Percentiles rank a stretch among this genome's conserved stretches.
These are phyloP conservation scores for Torymus auratus DNA, from an alignment of 2,888 invertebrate species.

Conservation along the genomic window DNA sequence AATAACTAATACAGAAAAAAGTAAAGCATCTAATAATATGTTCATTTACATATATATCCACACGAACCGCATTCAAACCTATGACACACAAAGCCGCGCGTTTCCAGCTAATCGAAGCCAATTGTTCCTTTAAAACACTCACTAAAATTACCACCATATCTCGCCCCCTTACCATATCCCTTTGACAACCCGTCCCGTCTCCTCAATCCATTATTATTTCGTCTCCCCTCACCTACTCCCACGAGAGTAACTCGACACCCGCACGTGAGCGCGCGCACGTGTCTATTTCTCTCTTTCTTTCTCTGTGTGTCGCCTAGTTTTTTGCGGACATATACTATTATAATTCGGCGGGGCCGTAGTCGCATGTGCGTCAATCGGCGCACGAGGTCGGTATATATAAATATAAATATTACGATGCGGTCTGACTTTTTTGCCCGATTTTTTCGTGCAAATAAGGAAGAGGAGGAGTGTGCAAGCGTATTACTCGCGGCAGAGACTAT, in stretches of 20 bases:
- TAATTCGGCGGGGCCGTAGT: background rate
- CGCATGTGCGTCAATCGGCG: constrained; percentile 13
- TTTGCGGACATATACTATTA: constrained; percentile 1
- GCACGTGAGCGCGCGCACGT: constrained; percentile 22
- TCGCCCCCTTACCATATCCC: background rate
- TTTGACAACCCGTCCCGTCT: constrained; percentile 4
- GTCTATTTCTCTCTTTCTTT: background rate
- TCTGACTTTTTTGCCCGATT: constrained; percentile 4
- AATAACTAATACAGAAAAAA: no score
- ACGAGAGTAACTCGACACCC: constrained; percentile 21
- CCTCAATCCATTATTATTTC: constrained; percentile 24
- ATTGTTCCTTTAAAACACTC: no score
- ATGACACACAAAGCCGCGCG: no score
- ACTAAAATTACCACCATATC: background rate
- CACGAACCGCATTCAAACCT: no score
- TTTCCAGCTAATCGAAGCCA: no score
- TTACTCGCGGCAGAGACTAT: background rate
- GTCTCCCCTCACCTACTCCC: background rate
- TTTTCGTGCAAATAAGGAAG: no score
- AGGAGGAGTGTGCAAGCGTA: background rate
- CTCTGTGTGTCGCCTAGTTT: background rate
- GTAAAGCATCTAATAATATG: no score
- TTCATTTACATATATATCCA: no score
- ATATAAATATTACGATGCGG: constrained; percentile 28
- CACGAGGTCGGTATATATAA: background rate